These are phyloP conservation scores for Piprites chloris DNA, from an alignment of 2,113 vertebrate genomes.

Conservation along the genomic window DNA sequence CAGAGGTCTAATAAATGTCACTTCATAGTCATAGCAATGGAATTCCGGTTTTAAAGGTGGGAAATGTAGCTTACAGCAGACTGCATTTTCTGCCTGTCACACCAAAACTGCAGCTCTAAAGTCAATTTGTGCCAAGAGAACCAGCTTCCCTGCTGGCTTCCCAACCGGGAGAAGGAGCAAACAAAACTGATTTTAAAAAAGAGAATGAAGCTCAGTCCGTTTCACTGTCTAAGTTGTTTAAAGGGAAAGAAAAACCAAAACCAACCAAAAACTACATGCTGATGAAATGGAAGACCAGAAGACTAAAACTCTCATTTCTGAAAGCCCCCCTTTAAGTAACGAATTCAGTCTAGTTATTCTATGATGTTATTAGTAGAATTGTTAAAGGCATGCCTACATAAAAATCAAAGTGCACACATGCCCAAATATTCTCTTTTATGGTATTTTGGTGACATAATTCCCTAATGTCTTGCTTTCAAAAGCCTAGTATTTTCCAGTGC, in stretches of 20 bases:
- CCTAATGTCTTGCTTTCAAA: neutral
- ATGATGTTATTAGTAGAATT: neutral
- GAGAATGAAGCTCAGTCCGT: neutral
- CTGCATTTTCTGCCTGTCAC: neutral
- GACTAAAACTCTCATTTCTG: neutral
- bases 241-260: neutral
- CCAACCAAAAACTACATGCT: neutral
- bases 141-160: neutral
- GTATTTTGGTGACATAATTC: neutral
- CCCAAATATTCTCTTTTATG: slow-evolving; percentile 2
- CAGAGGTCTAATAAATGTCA: neutral
- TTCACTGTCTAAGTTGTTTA: neutral
- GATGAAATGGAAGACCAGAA: neutral
- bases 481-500: neutral
- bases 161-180: neutral
- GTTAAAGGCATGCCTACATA: slow-evolving; percentile 12
- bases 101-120: neutral
- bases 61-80: neutral
- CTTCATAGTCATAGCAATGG: neutral
- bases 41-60: neutral
- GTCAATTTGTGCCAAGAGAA: neutral
- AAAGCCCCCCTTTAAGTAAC: neutral
- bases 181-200: neutral
- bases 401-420: neutral
- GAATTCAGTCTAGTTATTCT: neutral